Evolutionary conservation across 2,888 invertebrate species (phyloP), one percentile per base, ranked within the genome.

Genomic region (Conops quadrifasciatus): DNA sequence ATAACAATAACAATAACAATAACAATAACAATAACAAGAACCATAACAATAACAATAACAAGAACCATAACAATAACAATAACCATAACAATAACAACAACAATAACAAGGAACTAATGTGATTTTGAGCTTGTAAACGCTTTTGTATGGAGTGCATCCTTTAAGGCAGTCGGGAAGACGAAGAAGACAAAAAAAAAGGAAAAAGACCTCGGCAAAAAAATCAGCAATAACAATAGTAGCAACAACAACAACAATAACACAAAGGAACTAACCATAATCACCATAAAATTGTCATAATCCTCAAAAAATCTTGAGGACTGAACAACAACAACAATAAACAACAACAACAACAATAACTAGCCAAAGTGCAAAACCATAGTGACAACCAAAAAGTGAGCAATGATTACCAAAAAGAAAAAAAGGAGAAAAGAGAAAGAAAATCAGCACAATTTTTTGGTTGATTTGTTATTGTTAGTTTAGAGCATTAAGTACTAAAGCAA

Each of bases 201-300:
- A 36, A 36, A 69, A 70, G 73, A 66, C 60, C 65, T 58, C 71
- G 59, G 62, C 51, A 67, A 64, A 68, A 64, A 36, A 62, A 59
- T 69, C 64, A 59, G 45, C 21, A 21, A 19, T 36, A 62, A 43
- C 62, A 62, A 43, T 19, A 62, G 30, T 2, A 62, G 11, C 47
- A 24, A 21, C 63, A 21, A 26, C 63, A 45, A 63, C 21, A 13
- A 21, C 45, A 63, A 45, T 28, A 60, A 30, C 60, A 58, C 58
- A 58, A 58, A 7, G n/a, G 11, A 30, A 49, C 47, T 15, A 43
- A 28, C 24, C 15, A 60, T 30, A 68, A 68, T 68, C 53, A 30
- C 28, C 47, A 59, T 43, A 60, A 68, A 68, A 67, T 67, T 60
- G 59, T 60, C 67, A 67, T 67, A 67, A 67, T 67, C 59, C 19